phyloP scores from a whole-genome alignment of 2,888 invertebrate species.

The Synergus umbraculus region DNA sequence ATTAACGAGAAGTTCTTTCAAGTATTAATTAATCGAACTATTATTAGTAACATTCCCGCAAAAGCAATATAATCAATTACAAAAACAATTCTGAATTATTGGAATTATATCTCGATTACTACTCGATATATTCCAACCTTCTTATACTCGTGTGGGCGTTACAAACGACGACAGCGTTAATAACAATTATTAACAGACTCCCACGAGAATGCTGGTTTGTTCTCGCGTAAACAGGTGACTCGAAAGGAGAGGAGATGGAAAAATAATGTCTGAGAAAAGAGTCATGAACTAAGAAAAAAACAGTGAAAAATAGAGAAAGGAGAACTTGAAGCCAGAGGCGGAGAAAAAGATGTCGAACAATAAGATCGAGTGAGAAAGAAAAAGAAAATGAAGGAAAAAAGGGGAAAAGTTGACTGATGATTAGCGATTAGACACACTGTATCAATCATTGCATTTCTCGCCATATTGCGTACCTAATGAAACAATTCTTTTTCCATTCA shows the following conservation, averaged over 20 bases:
- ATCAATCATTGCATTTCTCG: conserved; percentile 1
- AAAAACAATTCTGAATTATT: conserved; percentile 4
- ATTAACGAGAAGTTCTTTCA: background rate
- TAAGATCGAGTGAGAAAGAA: background rate
- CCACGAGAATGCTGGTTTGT: conserved; percentile 51
- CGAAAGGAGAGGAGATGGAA: conserved; percentile 38
- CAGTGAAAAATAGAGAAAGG: background rate
- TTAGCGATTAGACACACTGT: background rate
- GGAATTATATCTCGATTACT: conserved; percentile 27
- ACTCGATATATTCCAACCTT: conserved; percentile 14
- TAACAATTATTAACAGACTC: conserved; percentile 55
- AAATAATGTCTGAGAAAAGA: conserved; percentile 3
- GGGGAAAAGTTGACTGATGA: background rate
- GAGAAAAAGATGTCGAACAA: background rate
- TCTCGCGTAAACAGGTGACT: conserved; percentile 50
- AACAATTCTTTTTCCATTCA: background rate
- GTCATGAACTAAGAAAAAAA: background rate
- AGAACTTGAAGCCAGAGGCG: background rate
- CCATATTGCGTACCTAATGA: background rate
- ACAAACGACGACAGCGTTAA: conserved; percentile 52
- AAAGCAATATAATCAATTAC: background rate
- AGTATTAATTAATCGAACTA: background rate
- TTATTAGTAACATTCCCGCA: background rate
- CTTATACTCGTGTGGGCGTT: conserved; percentile 47
- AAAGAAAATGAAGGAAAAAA: background rate